A percentile compares a stretch with the other conserved stretches of the same genome.
phyloP scores from a whole-genome alignment of 1,140 invertebrate species.

The Ganaspis sp. region DNA sequence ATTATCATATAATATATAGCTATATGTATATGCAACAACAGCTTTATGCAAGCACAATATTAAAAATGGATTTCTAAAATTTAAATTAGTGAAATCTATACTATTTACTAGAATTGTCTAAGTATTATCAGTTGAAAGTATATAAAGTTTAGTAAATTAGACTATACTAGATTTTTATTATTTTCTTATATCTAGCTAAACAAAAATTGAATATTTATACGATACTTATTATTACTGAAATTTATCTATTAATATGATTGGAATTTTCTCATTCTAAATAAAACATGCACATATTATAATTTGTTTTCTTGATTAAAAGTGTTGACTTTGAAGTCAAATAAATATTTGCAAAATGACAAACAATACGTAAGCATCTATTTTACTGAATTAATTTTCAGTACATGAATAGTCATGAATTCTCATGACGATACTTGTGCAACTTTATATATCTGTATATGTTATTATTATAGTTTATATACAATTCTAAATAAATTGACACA shows the following conservation, averaged over 20 bases:
- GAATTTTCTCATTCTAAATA: slow-evolving; percentile 30
- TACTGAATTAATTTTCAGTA: too few relatives aligned
- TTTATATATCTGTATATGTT: too few relatives aligned
- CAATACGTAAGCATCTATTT: too few relatives aligned
- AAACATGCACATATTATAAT: slow-evolving; percentile 15
- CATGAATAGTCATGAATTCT: too few relatives aligned
- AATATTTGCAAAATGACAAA: slow-evolving; percentile 8
- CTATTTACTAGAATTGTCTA: background rate
- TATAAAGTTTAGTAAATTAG: slow-evolving; percentile 25
- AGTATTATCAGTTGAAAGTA: slow-evolving; percentile 35
- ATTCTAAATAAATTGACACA: too few relatives aligned
- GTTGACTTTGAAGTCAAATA: slow-evolving; percentile 32
- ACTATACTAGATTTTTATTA: background rate
- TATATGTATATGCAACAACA: background rate
- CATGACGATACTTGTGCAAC: too few relatives aligned
- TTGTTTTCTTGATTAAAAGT: slow-evolving; percentile 6
- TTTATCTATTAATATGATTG: slow-evolving; percentile 38
- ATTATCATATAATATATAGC: background rate
- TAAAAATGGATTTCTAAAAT: background rate
- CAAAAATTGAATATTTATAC: slow-evolving; percentile 30
- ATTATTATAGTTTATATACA: too few relatives aligned
- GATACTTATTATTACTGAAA: background rate
- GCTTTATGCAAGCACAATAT: background rate
- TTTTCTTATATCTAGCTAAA: slow-evolving; percentile 34
- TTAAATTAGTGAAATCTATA: background rate